phyloP scores from a whole-genome alignment of 2,113 vertebrate species.

The Calidris pygmaea region DNA sequence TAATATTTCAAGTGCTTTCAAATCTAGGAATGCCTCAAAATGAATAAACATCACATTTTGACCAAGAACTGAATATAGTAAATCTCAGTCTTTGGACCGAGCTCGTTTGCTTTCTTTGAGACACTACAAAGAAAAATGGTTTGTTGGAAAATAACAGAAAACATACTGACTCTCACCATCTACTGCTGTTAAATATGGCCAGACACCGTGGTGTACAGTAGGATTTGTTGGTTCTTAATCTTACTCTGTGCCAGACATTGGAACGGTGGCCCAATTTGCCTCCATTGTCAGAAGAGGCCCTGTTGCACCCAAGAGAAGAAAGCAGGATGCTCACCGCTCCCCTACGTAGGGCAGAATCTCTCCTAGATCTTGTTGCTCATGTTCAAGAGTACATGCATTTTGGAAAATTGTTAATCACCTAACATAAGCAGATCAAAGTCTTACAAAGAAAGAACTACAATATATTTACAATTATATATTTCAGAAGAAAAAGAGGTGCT shows the following conservation, averaged over 20 bases:
- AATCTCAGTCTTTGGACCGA: not conserved
- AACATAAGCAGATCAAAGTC: not conserved
- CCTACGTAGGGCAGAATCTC: not conserved
- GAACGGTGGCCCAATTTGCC: not conserved
- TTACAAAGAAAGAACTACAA: not conserved
- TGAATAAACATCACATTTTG: not conserved
- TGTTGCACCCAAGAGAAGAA: not conserved
- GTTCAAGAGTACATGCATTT: not conserved
- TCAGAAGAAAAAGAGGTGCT: not conserved
- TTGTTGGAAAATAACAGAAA: constrained; percentile 48
- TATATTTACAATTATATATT: not conserved
- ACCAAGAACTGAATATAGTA: not conserved
- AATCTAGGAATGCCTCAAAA: not conserved
- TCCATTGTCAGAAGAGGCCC: not conserved
- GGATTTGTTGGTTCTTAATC: not conserved
- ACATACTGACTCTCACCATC: not conserved
- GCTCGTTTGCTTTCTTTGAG: not conserved
- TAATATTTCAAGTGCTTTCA: not conserved
- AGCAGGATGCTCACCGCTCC: not conserved
- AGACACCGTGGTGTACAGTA: not conserved
- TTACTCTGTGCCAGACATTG: not conserved
- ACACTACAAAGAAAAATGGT: not conserved
- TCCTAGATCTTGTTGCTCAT: not conserved
- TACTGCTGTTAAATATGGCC: not conserved
- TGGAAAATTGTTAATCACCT: not conserved